Evolutionary conservation across 2,888 invertebrate species (phyloP).

Genomic region (Polyploca ridens): DNA sequence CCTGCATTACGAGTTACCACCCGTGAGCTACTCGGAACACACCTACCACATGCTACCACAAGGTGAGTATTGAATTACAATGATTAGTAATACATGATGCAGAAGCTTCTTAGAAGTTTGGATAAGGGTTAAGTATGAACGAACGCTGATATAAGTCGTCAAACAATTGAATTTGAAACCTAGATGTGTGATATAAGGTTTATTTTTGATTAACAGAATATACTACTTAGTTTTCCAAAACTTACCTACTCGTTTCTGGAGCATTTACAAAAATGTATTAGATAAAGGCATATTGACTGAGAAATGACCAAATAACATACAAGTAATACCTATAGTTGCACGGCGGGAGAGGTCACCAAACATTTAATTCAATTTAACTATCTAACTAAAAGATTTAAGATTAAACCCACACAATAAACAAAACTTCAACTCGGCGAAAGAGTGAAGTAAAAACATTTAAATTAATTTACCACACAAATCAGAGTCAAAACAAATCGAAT

Average conservation of each 20-base stretch:
- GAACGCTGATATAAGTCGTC: background rate
- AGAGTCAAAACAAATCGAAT: conserved; percentile 57
- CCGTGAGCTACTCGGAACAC: conserved; percentile 2
- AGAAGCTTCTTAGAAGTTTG: background rate
- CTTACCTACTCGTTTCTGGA: background rate
- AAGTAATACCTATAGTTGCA: too few relatives aligned
- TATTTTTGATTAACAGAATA: too few relatives aligned
- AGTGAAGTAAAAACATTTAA: background rate
- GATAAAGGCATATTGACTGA: too few relatives aligned
- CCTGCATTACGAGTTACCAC: conserved; percentile 13
- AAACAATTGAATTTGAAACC: too few relatives aligned
- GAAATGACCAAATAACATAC: too few relatives aligned
- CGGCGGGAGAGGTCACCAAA: too few relatives aligned
- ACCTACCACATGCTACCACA: conserved; percentile 17
- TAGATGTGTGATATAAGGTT: too few relatives aligned
- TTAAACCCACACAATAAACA: background rate
- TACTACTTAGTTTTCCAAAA: too few relatives aligned
- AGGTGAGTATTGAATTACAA: conserved; percentile 3
- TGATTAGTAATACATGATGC: background rate
- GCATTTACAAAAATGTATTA: too few relatives aligned
- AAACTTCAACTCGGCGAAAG: conserved; percentile 14
- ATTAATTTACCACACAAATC: conserved; percentile 50
- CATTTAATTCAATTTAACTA: too few relatives aligned
- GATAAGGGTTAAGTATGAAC: background rate
- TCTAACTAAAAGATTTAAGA: too few relatives aligned